A percentile compares a stretch with the other conserved stretches of the same genome.
These are phyloP conservation scores for Aphodius sticticus DNA, from an alignment of 2,888 invertebrate genomes.

Conservation along the genomic window DNA sequence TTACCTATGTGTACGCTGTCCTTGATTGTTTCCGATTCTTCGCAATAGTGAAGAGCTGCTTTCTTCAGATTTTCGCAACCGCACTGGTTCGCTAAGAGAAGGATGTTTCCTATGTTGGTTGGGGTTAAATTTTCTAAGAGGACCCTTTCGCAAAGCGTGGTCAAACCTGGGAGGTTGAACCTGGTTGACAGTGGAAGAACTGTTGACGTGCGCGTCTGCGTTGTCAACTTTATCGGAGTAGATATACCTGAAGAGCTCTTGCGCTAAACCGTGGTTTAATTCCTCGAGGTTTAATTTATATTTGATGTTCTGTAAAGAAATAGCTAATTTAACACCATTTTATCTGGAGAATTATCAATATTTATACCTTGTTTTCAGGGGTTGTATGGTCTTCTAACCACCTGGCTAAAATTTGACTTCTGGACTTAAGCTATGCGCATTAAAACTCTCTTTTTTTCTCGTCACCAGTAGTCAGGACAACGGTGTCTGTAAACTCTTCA, in stretches of 20 bases:
- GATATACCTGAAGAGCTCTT: slow-evolving; percentile 64
- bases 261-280: slow-evolving; percentile 57
- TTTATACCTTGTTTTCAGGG: slow-evolving; percentile 50
- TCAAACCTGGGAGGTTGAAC: slow-evolving; percentile 62
- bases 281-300: slow-evolving; percentile 60
- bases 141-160: slow-evolving; percentile 63
- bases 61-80: slow-evolving; percentile 63
- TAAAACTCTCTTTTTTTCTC: slow-evolving; percentile 48
- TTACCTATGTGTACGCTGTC: slow-evolving; percentile 55
- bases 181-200: slow-evolving; percentile 62
- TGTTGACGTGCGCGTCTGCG: slow-evolving; percentile 60
- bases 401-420: slow-evolving; percentile 61
- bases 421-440: slow-evolving; percentile 61
- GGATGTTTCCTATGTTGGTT: slow-evolving; percentile 62
- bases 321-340: not conserved
- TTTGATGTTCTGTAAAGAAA: slow-evolving; percentile 48
- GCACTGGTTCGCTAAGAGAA: slow-evolving; percentile 64
- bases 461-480: slow-evolving; percentile 50
- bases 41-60: slow-evolving; percentile 64
- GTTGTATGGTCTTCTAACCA: slow-evolving; percentile 55
- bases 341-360: not conserved
- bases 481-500: slow-evolving; percentile 54
- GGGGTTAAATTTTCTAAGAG: slow-evolving; percentile 65
- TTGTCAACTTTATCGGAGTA: slow-evolving; percentile 66
- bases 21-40: slow-evolving; percentile 59